These are phyloP conservation scores for Vidua chalybeata DNA, from an alignment of 2,113 vertebrate genomes.

Conservation along the genomic window DNA sequence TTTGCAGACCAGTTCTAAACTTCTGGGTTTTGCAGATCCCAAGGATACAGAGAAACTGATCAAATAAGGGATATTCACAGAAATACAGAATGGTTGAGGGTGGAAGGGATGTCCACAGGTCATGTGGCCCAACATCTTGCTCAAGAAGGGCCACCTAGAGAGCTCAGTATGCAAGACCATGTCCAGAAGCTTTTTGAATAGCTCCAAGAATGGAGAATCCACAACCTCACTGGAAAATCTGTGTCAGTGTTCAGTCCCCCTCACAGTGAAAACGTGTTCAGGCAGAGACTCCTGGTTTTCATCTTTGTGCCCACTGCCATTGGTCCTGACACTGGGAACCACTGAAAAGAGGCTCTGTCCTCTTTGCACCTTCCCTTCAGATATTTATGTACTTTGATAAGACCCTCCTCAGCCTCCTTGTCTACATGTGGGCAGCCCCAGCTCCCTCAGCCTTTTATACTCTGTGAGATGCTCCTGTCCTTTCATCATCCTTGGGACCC, in stretches of 20 bases:
- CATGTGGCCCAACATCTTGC: not conserved
- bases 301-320: not conserved
- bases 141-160: not conserved
- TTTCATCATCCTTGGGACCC: not conserved
- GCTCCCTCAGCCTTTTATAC: not conserved
- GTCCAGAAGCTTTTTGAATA: not conserved
- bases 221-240: not conserved
- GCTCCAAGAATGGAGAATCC: not conserved
- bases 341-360: not conserved
- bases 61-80: not conserved
- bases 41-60: not conserved
- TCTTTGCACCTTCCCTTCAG: not conserved
- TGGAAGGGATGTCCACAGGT: not conserved
- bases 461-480: not conserved
- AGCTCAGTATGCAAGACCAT: not conserved
- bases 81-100: not conserved
- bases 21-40: not conserved
- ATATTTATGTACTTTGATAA: not conserved
- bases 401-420: not conserved
- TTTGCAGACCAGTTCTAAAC: not conserved
- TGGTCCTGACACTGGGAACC: not conserved
- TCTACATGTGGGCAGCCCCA: not conserved
- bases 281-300: not conserved
- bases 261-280: not conserved
- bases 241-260: not conserved